A percentile compares a stretch with the other conserved stretches of the same genome.
Conservation (phyloP, 2,888 invertebrate genomes). For the Nomada lathburiana region DNA sequence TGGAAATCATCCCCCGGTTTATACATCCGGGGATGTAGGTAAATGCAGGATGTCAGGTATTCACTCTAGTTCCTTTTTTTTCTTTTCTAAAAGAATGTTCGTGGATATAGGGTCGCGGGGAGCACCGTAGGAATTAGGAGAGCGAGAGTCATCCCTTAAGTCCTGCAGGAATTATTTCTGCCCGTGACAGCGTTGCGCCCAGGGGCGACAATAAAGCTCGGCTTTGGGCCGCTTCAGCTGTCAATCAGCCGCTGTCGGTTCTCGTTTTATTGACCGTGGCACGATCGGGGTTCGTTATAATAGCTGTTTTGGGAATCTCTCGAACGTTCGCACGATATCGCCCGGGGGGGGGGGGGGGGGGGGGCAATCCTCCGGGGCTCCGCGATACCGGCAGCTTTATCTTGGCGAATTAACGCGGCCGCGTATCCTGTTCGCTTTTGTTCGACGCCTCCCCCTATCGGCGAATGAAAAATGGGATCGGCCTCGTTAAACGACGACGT, state of each 20-base stretch:
- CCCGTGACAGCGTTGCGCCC: slow-evolving; percentile 40
- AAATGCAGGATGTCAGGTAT: slow-evolving; percentile 12
- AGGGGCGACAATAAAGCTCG: slow-evolving; percentile 57
- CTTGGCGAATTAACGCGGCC: slow-evolving; percentile 11
- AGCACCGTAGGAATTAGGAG: slow-evolving; percentile 42
- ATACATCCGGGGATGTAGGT: not conserved
- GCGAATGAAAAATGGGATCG: not conserved
- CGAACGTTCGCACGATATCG: slow-evolving; percentile 35
- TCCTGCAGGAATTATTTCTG: slow-evolving; percentile 52
- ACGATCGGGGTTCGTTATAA: slow-evolving; percentile 52
- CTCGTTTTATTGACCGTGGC: slow-evolving; percentile 52
- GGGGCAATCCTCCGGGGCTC: slow-evolving; percentile 31
- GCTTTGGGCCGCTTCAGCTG: slow-evolving; percentile 58
- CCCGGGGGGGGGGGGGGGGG: slow-evolving; percentile 6
- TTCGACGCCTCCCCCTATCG: not conserved
- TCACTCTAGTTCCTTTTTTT: not conserved
- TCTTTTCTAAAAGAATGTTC: not conserved
- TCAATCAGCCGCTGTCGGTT: slow-evolving; percentile 56
- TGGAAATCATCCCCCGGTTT: not conserved
- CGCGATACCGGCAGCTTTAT: slow-evolving; percentile 8
- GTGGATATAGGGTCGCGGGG: not conserved
- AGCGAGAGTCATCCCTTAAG: slow-evolving; percentile 53
- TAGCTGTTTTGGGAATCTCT: slow-evolving; percentile 50
- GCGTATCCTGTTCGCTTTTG: slow-evolving; percentile 12
- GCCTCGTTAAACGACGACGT: slow-evolving; percentile 11